A percentile compares a stretch with the other conserved stretches of the same genome.
Evolutionary conservation across 2,888 invertebrate genomes (phyloP).

Genomic region (Pegoplata infirma): DNA sequence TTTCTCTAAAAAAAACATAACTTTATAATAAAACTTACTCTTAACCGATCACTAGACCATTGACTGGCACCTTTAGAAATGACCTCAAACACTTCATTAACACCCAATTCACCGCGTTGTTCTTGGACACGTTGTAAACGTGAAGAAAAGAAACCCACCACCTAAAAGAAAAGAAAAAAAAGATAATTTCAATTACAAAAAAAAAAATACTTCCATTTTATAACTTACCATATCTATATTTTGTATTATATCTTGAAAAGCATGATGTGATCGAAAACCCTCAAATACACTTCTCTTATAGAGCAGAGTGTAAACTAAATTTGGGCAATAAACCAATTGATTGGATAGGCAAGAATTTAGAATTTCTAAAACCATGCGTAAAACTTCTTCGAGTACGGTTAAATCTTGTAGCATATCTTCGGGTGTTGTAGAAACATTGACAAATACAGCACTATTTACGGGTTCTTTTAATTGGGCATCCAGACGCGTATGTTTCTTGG

Average conservation of each 20-base stretch:
- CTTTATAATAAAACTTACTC: slow-evolving; percentile 86
- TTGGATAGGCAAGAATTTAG: slow-evolving; percentile 95
- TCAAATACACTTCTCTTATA: slow-evolving; percentile 95
- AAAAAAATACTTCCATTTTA: too few species aligned
- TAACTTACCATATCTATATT: slow-evolving; percentile 93
- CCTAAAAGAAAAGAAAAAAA: slow-evolving; percentile 74
- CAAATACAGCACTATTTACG: slow-evolving; percentile 73
- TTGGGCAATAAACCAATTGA: slow-evolving; percentile 91
- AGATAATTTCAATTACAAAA: not conserved
- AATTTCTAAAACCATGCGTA: slow-evolving; percentile 97
- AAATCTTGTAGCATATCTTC: slow-evolving; percentile 87
- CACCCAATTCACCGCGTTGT: slow-evolving; percentile 86
- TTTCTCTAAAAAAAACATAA: too few species aligned
- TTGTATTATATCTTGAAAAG: slow-evolving; percentile 95
- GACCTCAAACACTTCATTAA: slow-evolving; percentile 90
- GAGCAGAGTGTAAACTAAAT: slow-evolving; percentile 95
- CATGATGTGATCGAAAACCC: slow-evolving; percentile 90
- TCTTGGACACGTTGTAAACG: slow-evolving; percentile 82
- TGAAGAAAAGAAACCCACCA: slow-evolving; percentile 83
- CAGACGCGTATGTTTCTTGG: slow-evolving; percentile 88
- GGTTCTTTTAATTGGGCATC: slow-evolving; percentile 81
- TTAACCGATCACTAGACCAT: slow-evolving; percentile 95
- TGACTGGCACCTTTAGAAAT: slow-evolving; percentile 94
- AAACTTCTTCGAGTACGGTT: slow-evolving; percentile 95
- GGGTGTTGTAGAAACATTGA: slow-evolving; percentile 74